Evolutionary conservation across 2,113 vertebrate genomes (phyloP).

Genomic region (Cranoglanis bouderius): DNA sequence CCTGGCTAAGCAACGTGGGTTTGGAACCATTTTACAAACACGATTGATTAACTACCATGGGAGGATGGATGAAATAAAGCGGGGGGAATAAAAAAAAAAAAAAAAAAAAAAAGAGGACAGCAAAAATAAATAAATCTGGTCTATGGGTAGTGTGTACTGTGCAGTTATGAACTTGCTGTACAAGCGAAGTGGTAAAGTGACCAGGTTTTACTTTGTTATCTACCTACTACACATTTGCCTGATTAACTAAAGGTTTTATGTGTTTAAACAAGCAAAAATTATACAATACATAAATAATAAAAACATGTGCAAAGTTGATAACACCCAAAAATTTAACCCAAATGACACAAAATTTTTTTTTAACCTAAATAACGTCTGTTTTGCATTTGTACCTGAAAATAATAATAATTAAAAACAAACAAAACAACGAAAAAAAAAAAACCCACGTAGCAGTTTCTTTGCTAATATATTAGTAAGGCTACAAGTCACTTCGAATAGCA

Average conservation of each 20-base stretch:
- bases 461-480: neutral
- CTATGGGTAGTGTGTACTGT: neutral
- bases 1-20: slow-evolving; percentile 5
- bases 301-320: neutral
- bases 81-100: neutral
- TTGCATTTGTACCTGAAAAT: neutral
- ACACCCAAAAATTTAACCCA: neutral
- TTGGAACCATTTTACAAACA: slow-evolving; percentile 5
- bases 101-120: neutral
- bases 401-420: neutral
- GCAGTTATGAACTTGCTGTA: neutral
- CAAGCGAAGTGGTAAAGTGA: neutral
- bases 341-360: neutral
- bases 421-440: neutral
- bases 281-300: neutral
- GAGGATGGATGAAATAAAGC: neutral
- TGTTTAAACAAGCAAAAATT: neutral
- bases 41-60: neutral
- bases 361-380: neutral
- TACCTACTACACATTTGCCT: neutral
- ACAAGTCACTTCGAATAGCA: too few species aligned
- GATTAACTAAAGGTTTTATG: neutral
- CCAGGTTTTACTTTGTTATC: neutral
- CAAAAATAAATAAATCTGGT: neutral
- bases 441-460: too few species aligned